Evolutionary conservation across 2,113 vertebrate genomes (phyloP).

Genomic region (Burhinus bistriatus): DNA sequence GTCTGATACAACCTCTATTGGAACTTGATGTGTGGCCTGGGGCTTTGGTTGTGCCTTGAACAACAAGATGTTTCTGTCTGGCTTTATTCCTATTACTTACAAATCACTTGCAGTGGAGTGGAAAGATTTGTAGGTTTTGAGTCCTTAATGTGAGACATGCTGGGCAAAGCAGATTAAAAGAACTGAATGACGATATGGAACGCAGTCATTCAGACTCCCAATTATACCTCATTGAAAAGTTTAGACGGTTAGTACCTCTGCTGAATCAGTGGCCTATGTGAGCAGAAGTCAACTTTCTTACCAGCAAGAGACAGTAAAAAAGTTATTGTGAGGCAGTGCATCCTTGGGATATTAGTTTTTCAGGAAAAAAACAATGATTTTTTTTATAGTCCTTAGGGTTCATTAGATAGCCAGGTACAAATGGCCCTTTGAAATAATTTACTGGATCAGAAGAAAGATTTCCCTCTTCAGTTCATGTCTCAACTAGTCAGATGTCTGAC

Average conservation of each 20-base stretch:
- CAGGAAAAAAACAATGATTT: background rate
- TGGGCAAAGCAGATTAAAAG: constrained; percentile 31
- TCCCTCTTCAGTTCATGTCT: background rate
- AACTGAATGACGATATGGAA: background rate
- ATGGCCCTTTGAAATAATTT: background rate
- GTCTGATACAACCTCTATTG: background rate
- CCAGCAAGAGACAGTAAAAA: background rate
- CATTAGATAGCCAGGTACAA: background rate
- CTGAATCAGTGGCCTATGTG: background rate
- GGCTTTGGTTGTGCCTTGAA: background rate
- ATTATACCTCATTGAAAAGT: constrained; percentile 4
- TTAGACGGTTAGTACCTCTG: background rate
- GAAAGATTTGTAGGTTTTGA: background rate
- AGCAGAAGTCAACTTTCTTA: background rate
- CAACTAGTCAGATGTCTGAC: background rate
- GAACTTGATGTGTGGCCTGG: background rate
- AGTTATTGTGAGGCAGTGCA: background rate
- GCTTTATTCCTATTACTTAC: background rate
- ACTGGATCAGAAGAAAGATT: background rate
- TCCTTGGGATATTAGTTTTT: background rate
- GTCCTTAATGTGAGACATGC: background rate
- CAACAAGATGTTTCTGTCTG: background rate
- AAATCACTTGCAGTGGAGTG: background rate
- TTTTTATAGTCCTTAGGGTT: background rate
- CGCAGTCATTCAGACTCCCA: background rate